phyloP scores from a whole-genome alignment of 1,140 invertebrate genomes.

The Medauroidea extradentata region DNA sequence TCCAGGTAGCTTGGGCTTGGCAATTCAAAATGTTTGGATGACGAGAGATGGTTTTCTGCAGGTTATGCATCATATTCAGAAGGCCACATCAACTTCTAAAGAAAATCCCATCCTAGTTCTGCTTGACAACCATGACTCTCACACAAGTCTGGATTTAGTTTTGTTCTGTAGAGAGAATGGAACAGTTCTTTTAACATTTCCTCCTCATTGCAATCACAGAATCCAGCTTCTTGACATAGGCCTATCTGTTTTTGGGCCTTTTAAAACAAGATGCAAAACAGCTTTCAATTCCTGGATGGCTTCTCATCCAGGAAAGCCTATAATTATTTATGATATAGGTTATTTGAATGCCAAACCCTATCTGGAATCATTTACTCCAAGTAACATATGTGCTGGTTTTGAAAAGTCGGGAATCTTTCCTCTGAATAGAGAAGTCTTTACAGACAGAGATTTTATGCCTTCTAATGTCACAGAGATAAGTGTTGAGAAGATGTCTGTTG shows the following conservation, averaged over 20 bases:
- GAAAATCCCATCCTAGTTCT: slow-evolving; percentile 20
- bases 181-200: slow-evolving; percentile 32
- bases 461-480: slow-evolving; percentile 35
- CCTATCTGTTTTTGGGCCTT: slow-evolving; percentile 37
- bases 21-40: slow-evolving; percentile 42
- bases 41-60: slow-evolving; percentile 41
- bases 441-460: slow-evolving; percentile 35
- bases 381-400: slow-evolving; percentile 33
- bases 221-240: slow-evolving; percentile 41
- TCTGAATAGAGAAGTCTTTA: slow-evolving; percentile 28
- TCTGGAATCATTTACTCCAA: slow-evolving; percentile 28
- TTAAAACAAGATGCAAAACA: slow-evolving; percentile 46
- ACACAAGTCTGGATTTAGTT: slow-evolving; percentile 3
- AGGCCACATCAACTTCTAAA: slow-evolving; percentile 22
- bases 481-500: not conserved
- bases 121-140: slow-evolving; percentile 29
- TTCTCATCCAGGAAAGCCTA: slow-evolving; percentile 26
- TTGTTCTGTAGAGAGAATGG: slow-evolving; percentile 27
- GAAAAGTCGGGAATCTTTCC: slow-evolving; percentile 28
- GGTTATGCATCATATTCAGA: slow-evolving; percentile 43
- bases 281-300: slow-evolving; percentile 25
- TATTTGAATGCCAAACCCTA: slow-evolving; percentile 24
- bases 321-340: slow-evolving; percentile 35
- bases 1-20: slow-evolving; percentile 20
- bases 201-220: slow-evolving; percentile 34